A percentile compares a stretch with the other conserved stretches of the same genome.
Conservation (phyloP, 2,113 vertebrate genomes). For the Speoplatyrhinus poulsoni region DNA sequence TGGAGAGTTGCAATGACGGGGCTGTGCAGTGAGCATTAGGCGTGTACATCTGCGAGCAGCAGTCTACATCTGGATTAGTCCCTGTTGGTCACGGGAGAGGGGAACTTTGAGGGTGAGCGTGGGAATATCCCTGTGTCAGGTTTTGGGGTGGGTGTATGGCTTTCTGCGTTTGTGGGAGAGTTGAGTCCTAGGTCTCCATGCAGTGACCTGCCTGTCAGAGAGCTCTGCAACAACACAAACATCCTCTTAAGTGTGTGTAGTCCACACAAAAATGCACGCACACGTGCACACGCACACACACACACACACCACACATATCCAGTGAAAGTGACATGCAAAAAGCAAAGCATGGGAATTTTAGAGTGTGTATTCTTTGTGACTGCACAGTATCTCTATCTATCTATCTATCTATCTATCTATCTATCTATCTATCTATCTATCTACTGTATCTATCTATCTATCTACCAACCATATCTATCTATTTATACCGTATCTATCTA, state of each 20-base stretch:
- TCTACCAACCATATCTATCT: no score
- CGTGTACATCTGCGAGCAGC: slow-evolving; percentile 47
- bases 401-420: slow-evolving; percentile 1
- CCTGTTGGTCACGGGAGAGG: slow-evolving; percentile 53
- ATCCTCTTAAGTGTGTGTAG: slow-evolving; percentile 53
- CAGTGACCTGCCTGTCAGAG: slow-evolving; percentile 68
- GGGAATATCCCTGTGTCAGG: slow-evolving; percentile 67
- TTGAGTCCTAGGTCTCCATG: slow-evolving; percentile 52
- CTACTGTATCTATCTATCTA: neutral
- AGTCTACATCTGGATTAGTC: slow-evolving; percentile 65
- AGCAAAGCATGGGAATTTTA: slow-evolving; percentile 24
- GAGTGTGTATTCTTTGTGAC: neutral
- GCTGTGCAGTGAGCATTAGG: slow-evolving; percentile 29
- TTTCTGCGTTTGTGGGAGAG: slow-evolving; percentile 70
- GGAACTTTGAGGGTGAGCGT: slow-evolving; percentile 39
- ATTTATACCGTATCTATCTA: no score
- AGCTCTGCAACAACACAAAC: slow-evolving; percentile 69
- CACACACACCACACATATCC: slow-evolving; percentile 8
- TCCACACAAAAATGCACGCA: slow-evolving; percentile 14
- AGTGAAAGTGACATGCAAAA: slow-evolving; percentile 19
- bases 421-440: slow-evolving; percentile 14
- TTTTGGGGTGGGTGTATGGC: slow-evolving; percentile 47
- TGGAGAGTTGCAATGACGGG: no score
- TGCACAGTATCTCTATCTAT: slow-evolving; percentile 24
- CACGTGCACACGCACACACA: neutral